Evolutionary conservation across 2,888 invertebrate species (phyloP).

Genomic region (Podotricha telesiphe): DNA sequence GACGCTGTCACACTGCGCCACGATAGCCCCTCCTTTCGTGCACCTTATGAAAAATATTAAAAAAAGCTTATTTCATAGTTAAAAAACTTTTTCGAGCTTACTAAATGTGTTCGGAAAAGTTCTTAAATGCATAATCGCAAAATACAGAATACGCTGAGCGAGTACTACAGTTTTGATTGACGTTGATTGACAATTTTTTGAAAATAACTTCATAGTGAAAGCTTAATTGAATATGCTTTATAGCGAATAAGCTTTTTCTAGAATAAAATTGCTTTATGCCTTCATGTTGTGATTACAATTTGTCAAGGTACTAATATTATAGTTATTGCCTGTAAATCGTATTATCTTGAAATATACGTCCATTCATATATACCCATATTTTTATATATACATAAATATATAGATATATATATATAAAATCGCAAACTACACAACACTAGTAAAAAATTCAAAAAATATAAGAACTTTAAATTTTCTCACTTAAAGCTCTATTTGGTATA

Average conservation of each 20-base stretch:
- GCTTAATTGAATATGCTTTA: background rate
- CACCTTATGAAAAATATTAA: no score
- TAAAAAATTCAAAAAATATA: conserved; percentile 31
- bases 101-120: background rate
- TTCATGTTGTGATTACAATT: no score
- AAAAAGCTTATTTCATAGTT: no score
- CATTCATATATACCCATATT: no score
- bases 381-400: no score
- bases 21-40: no score
- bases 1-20: no score
- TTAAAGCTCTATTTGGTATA: conserved; percentile 52
- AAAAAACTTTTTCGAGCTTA: background rate
- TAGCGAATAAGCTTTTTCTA: conserved; percentile 3
- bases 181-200: conserved; percentile 12
- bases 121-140: background rate
- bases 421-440: conserved; percentile 65
- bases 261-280: background rate
- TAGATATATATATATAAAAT: no score
- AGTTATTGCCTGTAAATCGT: no score
- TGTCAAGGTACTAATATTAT: no score
- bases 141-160: conserved; percentile 5
- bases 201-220: background rate
- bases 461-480: conserved; percentile 31
- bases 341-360: no score
- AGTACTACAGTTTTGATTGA: conserved; percentile 8